These are phyloP conservation scores for Drosophila serrata DNA, from an alignment of 1,140 invertebrate species.

Conservation along the genomic window DNA sequence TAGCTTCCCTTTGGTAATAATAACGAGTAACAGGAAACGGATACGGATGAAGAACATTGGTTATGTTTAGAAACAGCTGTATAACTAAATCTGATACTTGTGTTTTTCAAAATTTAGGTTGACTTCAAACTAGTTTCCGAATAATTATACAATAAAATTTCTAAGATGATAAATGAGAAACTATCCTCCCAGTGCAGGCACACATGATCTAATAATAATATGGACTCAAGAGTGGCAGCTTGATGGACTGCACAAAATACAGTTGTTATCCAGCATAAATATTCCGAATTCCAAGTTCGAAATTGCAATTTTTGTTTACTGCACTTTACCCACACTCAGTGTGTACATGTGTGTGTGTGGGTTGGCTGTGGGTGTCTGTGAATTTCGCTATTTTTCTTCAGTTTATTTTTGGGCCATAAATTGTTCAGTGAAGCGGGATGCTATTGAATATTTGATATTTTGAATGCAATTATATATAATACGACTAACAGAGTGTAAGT, in stretches of 20 bases:
- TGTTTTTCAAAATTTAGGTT: background rate
- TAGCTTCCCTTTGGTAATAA: background rate
- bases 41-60: background rate
- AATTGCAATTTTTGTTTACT: constrained; percentile 55
- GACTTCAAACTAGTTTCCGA: too few species aligned
- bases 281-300: constrained; percentile 14
- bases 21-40: background rate
- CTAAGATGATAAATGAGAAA: too few species aligned
- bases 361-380: constrained; percentile 18
- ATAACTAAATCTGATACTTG: background rate
- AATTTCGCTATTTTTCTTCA: constrained; percentile 27
- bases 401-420: constrained; percentile 59
- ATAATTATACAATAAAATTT: too few species aligned
- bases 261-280: constrained; percentile 40
- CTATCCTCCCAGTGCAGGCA: background rate
- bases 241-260: constrained; percentile 14
- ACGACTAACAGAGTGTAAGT: constrained; percentile 14
- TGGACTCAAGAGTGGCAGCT: constrained; percentile 1
- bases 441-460: constrained; percentile 61
- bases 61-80: background rate
- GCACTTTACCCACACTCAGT: constrained; percentile 50
- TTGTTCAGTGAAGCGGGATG: constrained; percentile 43
- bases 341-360: constrained; percentile 3
- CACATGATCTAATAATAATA: constrained; percentile 5
- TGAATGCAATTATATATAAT: constrained; percentile 47